Evolutionary conservation across 2,113 vertebrate genomes (phyloP).

Genomic region (Circaetus cinerascens): DNA sequence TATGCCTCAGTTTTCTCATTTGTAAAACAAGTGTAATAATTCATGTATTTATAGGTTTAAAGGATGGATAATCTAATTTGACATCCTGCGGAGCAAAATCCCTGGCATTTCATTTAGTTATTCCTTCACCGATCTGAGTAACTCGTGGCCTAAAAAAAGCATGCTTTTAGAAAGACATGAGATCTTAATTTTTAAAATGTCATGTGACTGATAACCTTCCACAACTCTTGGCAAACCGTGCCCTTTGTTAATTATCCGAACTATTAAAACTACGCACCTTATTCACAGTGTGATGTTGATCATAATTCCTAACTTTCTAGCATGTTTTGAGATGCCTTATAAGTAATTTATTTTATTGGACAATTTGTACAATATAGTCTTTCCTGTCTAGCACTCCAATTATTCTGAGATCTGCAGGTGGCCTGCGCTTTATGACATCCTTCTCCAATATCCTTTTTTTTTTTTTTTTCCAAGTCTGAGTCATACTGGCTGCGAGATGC

Average conservation of each 20-base stretch:
- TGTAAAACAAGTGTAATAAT: slow-evolving; percentile 64
- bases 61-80: slow-evolving; percentile 57
- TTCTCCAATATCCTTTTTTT: not conserved
- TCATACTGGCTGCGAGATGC: not conserved
- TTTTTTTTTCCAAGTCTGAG: not conserved
- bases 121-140: not conserved
- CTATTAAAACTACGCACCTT: not conserved
- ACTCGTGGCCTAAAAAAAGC: not conserved
- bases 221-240: not conserved
- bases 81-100: slow-evolving; percentile 38
- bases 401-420: not conserved
- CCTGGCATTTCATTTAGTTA: slow-evolving; percentile 29
- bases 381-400: not conserved
- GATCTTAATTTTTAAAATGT: not conserved
- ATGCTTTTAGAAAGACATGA: not conserved
- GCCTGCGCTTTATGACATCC: not conserved
- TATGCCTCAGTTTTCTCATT: slow-evolving; percentile 62
- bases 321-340: not conserved
- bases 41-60: slow-evolving; percentile 60
- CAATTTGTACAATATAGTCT: not conserved
- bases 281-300: not conserved
- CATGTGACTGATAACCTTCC: not conserved
- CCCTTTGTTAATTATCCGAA: not conserved
- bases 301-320: not conserved
- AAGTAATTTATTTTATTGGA: not conserved